These are phyloP conservation scores for Leptura quadrifasciata DNA, from an alignment of 2,888 invertebrate genomes.

Conservation along the genomic window DNA sequence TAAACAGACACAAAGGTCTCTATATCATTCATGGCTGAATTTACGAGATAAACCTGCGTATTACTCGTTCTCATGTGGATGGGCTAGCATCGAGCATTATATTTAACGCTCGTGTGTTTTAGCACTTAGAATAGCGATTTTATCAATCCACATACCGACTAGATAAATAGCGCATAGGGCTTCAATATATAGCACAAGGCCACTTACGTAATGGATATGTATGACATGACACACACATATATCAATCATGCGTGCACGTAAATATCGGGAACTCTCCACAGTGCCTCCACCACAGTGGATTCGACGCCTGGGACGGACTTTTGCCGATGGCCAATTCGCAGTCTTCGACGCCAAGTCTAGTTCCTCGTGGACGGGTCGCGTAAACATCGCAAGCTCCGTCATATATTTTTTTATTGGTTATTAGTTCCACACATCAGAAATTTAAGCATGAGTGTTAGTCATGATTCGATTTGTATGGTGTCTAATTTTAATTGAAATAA, in stretches of 20 bases:
- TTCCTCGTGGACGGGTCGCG: neutral
- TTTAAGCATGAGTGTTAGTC: slow-evolving; percentile 56
- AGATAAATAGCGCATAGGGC: slow-evolving; percentile 48
- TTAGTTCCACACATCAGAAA: slow-evolving; percentile 5
- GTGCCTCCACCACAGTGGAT: slow-evolving; percentile 29
- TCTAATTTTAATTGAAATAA: slow-evolving; percentile 57
- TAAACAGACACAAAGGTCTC: no score
- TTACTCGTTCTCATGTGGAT: no score
- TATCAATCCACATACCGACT: slow-evolving; percentile 12
- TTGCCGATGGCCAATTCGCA: neutral
- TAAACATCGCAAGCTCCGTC: neutral
- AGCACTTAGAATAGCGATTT: slow-evolving; percentile 11
- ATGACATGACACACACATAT: slow-evolving; percentile 48
- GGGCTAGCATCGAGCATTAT: no score
- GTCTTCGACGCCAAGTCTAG: slow-evolving; percentile 12
- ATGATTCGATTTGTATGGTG: slow-evolving; percentile 60
- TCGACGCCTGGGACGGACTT: slow-evolving; percentile 12
- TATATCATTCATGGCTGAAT: no score
- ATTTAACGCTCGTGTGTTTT: no score
- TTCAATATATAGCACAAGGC: slow-evolving; percentile 48
- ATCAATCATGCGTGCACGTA: slow-evolving; percentile 53
- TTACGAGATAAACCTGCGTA: no score
- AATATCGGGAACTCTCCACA: slow-evolving; percentile 11
- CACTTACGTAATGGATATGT: slow-evolving; percentile 44
- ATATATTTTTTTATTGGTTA: neutral